Percentiles rank a stretch among this genome's conserved stretches.
Evolutionary conservation across 2,113 vertebrate species (phyloP).

Genomic region (Phylloscopus trochilus): DNA sequence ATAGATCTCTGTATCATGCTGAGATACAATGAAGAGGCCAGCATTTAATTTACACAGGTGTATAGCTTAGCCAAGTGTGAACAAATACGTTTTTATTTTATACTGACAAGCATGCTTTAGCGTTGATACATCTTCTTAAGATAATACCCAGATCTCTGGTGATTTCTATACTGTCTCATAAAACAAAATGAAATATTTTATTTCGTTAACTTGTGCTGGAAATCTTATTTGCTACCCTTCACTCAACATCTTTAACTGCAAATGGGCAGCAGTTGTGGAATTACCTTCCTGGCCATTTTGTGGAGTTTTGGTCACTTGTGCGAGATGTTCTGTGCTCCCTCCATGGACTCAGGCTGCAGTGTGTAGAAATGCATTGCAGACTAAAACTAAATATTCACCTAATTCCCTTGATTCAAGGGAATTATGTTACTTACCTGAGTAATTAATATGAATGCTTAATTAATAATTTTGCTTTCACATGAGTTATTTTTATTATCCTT

Average conservation of each 20-base stretch:
- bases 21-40: not conserved
- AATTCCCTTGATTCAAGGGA: not conserved
- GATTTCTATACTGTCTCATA: not conserved
- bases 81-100: not conserved
- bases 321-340: not conserved
- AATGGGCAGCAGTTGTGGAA: not conserved
- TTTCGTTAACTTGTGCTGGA: not conserved
- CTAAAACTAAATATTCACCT: not conserved
- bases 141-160: not conserved
- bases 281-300: not conserved
- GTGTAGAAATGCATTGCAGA: not conserved
- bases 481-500: not conserved
- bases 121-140: not conserved
- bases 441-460: slow-evolving; percentile 2
- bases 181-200: not conserved
- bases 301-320: not conserved
- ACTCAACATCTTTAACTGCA: not conserved
- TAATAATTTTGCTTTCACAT: not conserved
- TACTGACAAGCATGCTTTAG: not conserved
- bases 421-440: not conserved
- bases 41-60: not conserved
- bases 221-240: not conserved
- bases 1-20: not conserved
- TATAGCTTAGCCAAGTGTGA: not conserved
- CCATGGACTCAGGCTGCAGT: not conserved